Evolutionary conservation across 2,797 vertebrate genomes (phyloP).

Genomic region (Rhynchonycteris naso): DNA sequence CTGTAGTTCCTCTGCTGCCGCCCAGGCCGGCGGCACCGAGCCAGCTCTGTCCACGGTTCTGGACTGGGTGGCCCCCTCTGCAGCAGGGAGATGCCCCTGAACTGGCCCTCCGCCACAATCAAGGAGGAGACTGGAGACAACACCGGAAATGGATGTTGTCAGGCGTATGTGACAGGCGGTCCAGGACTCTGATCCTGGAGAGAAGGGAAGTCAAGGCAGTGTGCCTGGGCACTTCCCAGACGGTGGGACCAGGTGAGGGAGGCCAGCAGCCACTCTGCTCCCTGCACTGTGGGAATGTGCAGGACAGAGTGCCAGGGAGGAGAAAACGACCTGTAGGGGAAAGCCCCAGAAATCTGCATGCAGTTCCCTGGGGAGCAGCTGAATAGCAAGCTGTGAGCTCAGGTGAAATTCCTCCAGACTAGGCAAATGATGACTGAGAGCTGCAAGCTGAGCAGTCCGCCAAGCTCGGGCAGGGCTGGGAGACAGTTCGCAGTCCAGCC

Average conservation of each 20-base stretch:
- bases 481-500: neutral
- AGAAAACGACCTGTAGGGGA: neutral
- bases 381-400: neutral
- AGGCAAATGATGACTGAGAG: neutral
- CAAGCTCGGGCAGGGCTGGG: neutral
- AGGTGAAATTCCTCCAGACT: neutral
- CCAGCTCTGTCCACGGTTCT: fast-evolving
- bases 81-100: neutral
- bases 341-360: neutral
- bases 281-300: neutral
- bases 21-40: neutral
- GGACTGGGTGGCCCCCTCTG: neutral
- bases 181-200: neutral
- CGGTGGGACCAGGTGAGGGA: no score
- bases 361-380: neutral
- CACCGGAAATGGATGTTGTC: neutral
- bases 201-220: neutral
- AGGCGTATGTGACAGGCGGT: neutral
- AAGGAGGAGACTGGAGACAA: neutral
- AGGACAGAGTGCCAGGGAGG: neutral
- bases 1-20: fast-evolving
- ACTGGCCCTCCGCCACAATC: neutral
- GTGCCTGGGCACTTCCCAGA: neutral
- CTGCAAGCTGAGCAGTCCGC: neutral
- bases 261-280: neutral